Evolutionary conservation across 2,113 vertebrate genomes (phyloP).

Genomic region (Eleginops maclovinus): DNA sequence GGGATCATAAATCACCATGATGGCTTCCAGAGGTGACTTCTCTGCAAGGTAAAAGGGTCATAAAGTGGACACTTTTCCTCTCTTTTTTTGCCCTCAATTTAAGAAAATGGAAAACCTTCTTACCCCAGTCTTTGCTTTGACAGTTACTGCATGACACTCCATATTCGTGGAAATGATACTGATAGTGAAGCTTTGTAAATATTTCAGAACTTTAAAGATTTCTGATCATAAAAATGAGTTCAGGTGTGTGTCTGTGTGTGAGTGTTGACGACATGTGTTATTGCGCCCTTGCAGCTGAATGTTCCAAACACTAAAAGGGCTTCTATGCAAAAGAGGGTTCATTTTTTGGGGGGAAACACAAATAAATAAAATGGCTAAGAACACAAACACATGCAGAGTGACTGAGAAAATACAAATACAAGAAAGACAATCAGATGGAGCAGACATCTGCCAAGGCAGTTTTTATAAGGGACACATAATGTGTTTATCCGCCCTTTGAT

Average conservation of each 20-base stretch:
- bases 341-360: neutral
- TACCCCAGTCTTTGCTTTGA: neutral
- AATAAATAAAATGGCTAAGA: neutral
- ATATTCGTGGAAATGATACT: neutral
- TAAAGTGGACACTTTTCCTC: constrained; percentile 14
- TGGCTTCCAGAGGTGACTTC: constrained; percentile 61
- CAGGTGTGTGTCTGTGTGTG: neutral
- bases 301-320: neutral
- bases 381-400: constrained; percentile 1
- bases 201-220: neutral
- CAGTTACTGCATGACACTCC: neutral
- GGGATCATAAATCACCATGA: constrained; percentile 60
- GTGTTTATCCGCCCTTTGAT: too few species aligned
- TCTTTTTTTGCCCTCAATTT: neutral
- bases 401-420: neutral
- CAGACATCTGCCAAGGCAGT: too few species aligned
- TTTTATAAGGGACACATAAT: too few species aligned
- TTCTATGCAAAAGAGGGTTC: neutral
- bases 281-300: neutral
- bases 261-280: neutral
- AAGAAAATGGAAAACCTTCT: neutral
- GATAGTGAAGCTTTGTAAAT: neutral
- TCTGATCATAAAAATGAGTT: neutral
- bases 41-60: constrained; percentile 61
- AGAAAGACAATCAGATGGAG: too few species aligned